Base-by-base conservation (phyloP, 2,888 invertebrate genomes). In the Lamproptera curius region DNA sequence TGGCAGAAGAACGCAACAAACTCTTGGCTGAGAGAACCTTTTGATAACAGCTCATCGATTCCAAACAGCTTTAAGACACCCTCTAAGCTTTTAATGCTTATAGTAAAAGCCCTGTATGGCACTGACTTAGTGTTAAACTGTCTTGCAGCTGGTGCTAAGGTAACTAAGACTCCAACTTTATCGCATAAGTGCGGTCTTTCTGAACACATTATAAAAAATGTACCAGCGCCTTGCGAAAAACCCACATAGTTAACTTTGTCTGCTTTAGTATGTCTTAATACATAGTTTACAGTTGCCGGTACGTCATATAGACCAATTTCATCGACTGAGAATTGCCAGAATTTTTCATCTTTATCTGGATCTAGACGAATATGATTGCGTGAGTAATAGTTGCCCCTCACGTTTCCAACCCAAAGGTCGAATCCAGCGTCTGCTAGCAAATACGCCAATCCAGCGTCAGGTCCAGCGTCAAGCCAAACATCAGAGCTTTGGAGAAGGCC, bases 231-330 rank as follows among this genome's bases (percentile, higher is more conserved):
- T 73, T 90, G 89, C 6, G 93, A 94, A 66, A 94, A 93, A 2
- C 94, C 95, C 2, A 92, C 71, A 65, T 92, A 93, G 58, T 89
- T 89, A 0, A 95, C 54, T 49, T 90, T 76, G 0, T 85, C 56
- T 23, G 86, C 76, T 1, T 85, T 82, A 0, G 92, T 92, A 1
- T 49, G 46, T 0, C 56, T 42, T 1, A 76, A 53, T 9, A 82
- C 61, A 42, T 75, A 74, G 54, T 83, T 76, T 1, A 81, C 88
- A 66, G 89, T 90, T 0, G 93, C 91, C 5, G 95, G 93, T 1
- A 95, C 47, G 70, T 96, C 95, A 58, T 89, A 90, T 28, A 78
- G 61, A 0, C 93, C 94, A 67, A 93, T 91, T 69, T 95, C 92
- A 63, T 95, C 92, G 77, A 90, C 91, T 28, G 91, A 90, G 62